Conservation (phyloP, 64 coral and sea anemone genomes). For the Dendrophyllia cribrosa region DNA sequence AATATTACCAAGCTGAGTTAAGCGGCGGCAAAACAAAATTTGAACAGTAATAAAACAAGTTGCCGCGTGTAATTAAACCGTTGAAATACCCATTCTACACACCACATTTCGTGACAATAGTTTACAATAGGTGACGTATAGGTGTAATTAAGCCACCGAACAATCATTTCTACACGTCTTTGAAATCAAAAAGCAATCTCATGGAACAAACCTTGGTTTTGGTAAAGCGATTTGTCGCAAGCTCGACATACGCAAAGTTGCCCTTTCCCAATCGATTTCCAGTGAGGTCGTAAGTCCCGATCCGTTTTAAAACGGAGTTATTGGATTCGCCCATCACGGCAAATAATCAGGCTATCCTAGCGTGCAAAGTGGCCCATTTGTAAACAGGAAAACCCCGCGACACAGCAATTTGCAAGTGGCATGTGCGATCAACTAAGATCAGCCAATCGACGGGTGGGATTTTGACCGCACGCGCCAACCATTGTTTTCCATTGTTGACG, state of each 20-base stretch:
- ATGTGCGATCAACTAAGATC: constrained; percentile 77
- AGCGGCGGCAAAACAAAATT: not conserved
- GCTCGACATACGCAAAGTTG: constrained; percentile 90
- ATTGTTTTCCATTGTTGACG: constrained; percentile 87
- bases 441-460: constrained; percentile 78
- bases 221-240: constrained; percentile 86
- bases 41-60: constrained; percentile 39
- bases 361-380: constrained; percentile 61
- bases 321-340: constrained; percentile 70
- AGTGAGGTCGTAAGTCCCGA: constrained; percentile 86
- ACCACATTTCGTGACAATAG: constrained; percentile 28
- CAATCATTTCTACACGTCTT: constrained; percentile 7
- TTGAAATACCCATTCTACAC: constrained; percentile 17
- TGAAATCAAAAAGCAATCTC: constrained; percentile 24
- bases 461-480: constrained; percentile 89
- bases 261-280: constrained; percentile 84
- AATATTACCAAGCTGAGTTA: not conserved
- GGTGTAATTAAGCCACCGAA: constrained; percentile 37
- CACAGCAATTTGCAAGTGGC: constrained; percentile 68
- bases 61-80: constrained; percentile 19
- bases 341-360: constrained; percentile 38
- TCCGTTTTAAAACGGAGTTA: constrained; percentile 82
- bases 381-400: constrained; percentile 67
- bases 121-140: too few relatives aligned
- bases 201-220: constrained; percentile 86